Evolutionary conservation across 2,888 invertebrate genomes (phyloP).

Genomic region (Philhelius pedissequus): DNA sequence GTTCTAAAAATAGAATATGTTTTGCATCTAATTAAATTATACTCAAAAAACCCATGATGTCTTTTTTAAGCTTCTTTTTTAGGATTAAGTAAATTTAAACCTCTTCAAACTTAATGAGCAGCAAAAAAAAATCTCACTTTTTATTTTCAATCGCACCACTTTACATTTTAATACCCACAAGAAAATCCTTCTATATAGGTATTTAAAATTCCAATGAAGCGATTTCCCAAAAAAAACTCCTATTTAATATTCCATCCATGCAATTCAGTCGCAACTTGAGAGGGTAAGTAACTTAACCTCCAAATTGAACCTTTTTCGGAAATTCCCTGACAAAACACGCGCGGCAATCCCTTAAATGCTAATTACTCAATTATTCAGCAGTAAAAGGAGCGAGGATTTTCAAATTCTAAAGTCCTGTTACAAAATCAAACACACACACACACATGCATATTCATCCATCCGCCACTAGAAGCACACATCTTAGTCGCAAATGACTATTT

Average conservation of each 20-base stretch:
- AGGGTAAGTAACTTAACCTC: slow-evolving; percentile 36
- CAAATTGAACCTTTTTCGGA: slow-evolving; percentile 39
- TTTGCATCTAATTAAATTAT: no score
- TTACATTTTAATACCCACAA: not conserved
- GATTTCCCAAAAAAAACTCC: slow-evolving; percentile 3
- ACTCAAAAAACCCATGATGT: no score
- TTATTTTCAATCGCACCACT: slow-evolving; percentile 41
- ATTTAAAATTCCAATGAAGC: slow-evolving; percentile 21
- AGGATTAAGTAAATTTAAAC: not conserved
- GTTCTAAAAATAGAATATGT: no score
- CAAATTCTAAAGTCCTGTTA: slow-evolving; percentile 3
- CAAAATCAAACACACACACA: slow-evolving; percentile 1
- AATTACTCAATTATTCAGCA: slow-evolving; percentile 66
- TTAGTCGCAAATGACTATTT: not conserved
- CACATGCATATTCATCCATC: not conserved
- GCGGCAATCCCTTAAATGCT: slow-evolving; percentile 63
- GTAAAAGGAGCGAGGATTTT: slow-evolving; percentile 37
- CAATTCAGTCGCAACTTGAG: slow-evolving; percentile 19
- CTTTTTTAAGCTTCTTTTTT: no score
- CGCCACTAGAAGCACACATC: not conserved
- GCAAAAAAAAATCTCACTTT: slow-evolving; percentile 17
- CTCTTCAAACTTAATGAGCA: slow-evolving; percentile 30
- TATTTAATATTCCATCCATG: slow-evolving; percentile 57
- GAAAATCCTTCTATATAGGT: not conserved
- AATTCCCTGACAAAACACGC: slow-evolving; percentile 41